Evolutionary conservation across 2,113 vertebrate species (phyloP), one percentile per base, ranked within the genome.

Genomic region (Isurus oxyrinchus): DNA sequence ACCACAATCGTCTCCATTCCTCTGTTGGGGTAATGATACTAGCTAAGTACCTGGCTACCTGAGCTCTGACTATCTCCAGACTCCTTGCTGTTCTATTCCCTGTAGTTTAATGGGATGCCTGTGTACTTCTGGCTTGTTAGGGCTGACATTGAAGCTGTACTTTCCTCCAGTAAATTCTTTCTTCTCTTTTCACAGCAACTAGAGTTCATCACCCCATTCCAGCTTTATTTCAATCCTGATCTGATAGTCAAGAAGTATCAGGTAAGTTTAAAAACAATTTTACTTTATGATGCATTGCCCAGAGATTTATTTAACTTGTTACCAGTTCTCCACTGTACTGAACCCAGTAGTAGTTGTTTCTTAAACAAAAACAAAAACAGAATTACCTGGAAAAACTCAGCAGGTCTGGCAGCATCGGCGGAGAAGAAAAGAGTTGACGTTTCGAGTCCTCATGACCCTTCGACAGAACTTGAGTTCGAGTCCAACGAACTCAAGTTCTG

Each of bases 211-310:
- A 98, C 97, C 61, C 98, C 98, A 31, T 98, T 99, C 96, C 98
- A 99, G 97, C 98, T 99, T 5, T 98, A 98, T 97, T 99, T 99
- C 97, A 98, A 99, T 97, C 98, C 98, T 0, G 98, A 98, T 53
- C 98, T 99, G 95, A 98, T 99, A 96, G 98, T 99, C 97, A 98
- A 97, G 96, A 98, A 97, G 96, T 98, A 98, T 96, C 98, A 99
- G 98, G 98, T 98, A 97, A 98, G 95, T 81, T 59, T 86, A 5
- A 72, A 23, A 63, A 44, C 40, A 5, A 2, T 63, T 21, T 94
- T 8, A 63, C 11, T n/a, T 91, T 3, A 59, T 59, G 31, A 91
- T 91, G 53, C 35, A 63, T 61, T 63, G 35, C 0, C 35, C 59
- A 1, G 0, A 8, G 8, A 57, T 93, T 21, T 66, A 63, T 94